phyloP scores from a whole-genome alignment of 2,888 invertebrate species.

The Gortyna flavago region DNA sequence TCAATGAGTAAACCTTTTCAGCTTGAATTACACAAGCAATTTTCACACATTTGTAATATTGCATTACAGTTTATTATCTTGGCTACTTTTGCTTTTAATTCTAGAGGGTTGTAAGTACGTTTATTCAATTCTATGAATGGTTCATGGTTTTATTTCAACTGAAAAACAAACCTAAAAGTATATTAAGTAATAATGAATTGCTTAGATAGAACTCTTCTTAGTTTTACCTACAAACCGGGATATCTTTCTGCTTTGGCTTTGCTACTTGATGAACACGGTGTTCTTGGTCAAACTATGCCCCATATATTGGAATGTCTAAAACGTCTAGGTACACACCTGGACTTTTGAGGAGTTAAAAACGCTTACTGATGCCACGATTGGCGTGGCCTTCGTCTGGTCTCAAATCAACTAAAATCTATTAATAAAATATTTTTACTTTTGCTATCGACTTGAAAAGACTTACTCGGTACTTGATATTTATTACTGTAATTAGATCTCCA shows the following conservation, averaged over 20 bases:
- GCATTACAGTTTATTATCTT: constrained; percentile 25
- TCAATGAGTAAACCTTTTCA: constrained; percentile 2
- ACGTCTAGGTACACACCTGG: neutral
- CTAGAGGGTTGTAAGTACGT: neutral
- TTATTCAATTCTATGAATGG: neutral
- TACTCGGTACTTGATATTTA: neutral
- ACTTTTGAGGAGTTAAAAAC: neutral
- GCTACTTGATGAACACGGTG: neutral
- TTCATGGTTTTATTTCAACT: neutral
- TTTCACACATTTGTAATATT: neutral
- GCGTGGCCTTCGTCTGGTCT: neutral
- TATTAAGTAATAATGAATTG: neutral
- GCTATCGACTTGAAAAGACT: neutral
- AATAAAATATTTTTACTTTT: neutral
- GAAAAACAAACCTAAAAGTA: neutral
- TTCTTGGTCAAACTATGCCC: too few relatives aligned
- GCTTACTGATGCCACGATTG: neutral
- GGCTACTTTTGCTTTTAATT: constrained; percentile 1
- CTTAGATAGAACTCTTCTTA: neutral
- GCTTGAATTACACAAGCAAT: neutral
- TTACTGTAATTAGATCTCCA: neutral
- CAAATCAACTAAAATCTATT: neutral
- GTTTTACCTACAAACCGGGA: neutral
- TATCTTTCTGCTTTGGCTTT: neutral
- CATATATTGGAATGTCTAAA: too few relatives aligned